Percentiles rank a stretch among this genome's conserved stretches.
These are phyloP conservation scores for Thymallus thymallus DNA, from an alignment of 2,113 vertebrate genomes.

Conservation along the genomic window DNA sequence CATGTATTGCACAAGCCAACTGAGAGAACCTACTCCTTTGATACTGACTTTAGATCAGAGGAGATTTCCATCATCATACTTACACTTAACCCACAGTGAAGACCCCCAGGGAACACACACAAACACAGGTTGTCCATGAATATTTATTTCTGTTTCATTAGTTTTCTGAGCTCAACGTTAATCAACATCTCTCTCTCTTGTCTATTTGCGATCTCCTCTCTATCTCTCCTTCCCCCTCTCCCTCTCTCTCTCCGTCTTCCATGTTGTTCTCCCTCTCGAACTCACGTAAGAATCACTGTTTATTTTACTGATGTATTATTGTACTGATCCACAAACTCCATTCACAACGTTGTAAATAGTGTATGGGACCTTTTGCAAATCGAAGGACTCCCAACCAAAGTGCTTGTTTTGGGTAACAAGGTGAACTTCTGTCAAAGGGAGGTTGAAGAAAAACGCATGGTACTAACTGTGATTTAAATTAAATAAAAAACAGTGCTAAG, in stretches of 20 bases:
- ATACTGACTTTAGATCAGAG: slow-evolving; percentile 17
- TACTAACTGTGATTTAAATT: too few relatives aligned
- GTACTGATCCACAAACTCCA: neutral
- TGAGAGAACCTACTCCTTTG: slow-evolving; percentile 23
- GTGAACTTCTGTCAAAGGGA: too few relatives aligned
- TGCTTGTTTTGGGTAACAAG: too few relatives aligned
- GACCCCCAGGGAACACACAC: slow-evolving; percentile 12
- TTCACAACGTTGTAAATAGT: neutral
- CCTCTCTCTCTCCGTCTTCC: neutral
- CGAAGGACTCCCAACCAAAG: too few relatives aligned
- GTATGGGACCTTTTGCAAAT: too few relatives aligned
- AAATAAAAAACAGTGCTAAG: too few relatives aligned
- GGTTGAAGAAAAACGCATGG: too few relatives aligned
- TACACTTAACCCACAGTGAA: slow-evolving; percentile 29
- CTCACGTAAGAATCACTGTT: slow-evolving; percentile 47
- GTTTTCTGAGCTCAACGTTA: slow-evolving; percentile 33
- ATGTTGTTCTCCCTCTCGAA: neutral
- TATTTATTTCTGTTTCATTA: slow-evolving; percentile 36
- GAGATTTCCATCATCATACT: slow-evolving; percentile 36
- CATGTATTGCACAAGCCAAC: slow-evolving; percentile 1
- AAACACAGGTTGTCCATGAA: neutral
- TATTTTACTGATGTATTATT: neutral
- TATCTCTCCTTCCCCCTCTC: slow-evolving; percentile 9
- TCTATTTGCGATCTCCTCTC: neutral
- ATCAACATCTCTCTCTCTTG: slow-evolving; percentile 24